Evolutionary conservation across 64 coral and sea anemone species (phyloP), one percentile per base, ranked within the genome.

Genomic region (Montipora foliosa): DNA sequence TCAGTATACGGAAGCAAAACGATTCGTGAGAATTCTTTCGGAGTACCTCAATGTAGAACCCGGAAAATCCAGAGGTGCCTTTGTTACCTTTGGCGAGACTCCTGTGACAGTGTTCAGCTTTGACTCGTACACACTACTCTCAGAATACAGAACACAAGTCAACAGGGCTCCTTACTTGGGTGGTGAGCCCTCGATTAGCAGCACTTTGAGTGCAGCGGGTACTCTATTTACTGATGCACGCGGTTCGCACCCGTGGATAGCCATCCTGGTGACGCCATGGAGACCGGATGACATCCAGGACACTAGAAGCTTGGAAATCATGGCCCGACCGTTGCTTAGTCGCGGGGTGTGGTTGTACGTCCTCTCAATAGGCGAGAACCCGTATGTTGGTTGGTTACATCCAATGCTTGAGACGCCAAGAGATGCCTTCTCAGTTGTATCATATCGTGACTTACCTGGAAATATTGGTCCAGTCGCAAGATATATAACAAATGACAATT

Each of bases 221-320:
- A 93, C 77, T 78, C 66, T 90, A 25, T 85, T 96, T 57, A 49
- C 79, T 67, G 77, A 73, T 52, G 84, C 92, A 74, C 77, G 76
- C 2, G 50, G 91, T 44, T 68, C 77, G 37, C 52, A 83, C 37
- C 84, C 87, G 79, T 94, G 90, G 82, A 85, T 96, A 78, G 76
- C 78, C 0, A 74, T 96, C 81, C 68, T 96, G 4, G 73, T 96
- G 48, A 94, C 95, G 22, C 69, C 92, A 0, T 88, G 95, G 44
- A 77, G 76, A 75, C 87, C 89, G 5, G 55, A 68, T 3, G 8
- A 51, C 64, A 86, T 71, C 46, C 16, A n/a, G 16, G 82, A 71
- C 19, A 86, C 44, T 3, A 72, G 19, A 47, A 50, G 2, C 21
- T 50, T 86, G 50, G 67, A 86, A 86, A 68, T n/a, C 19, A 25